A percentile compares a stretch with the other conserved stretches of the same genome.
These are phyloP conservation scores for Achlya flavicornis DNA, from an alignment of 2,888 invertebrate genomes.

Conservation along the genomic window DNA sequence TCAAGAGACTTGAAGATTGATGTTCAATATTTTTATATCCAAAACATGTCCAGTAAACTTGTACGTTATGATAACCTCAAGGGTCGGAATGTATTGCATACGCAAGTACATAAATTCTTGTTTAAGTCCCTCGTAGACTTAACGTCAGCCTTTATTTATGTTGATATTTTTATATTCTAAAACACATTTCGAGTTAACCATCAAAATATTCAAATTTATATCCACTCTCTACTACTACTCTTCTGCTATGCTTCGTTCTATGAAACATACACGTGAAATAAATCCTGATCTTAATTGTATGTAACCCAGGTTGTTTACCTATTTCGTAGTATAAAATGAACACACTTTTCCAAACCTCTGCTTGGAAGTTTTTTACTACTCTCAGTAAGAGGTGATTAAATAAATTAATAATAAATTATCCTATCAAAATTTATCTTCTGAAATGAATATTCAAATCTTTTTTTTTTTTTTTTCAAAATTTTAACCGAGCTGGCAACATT, in stretches of 20 bases:
- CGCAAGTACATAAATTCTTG: not conserved
- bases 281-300: not conserved
- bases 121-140: not conserved
- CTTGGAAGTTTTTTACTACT: too few relatives aligned
- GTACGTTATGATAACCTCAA: constrained; percentile 1
- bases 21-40: not conserved
- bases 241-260: not conserved
- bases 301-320: too few relatives aligned
- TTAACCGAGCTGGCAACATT: too few relatives aligned
- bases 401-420: too few relatives aligned
- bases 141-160: not conserved
- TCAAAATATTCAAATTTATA: not conserved
- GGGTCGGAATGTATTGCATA: not conserved
- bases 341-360: too few relatives aligned
- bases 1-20: not conserved
- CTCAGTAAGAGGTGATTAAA: too few relatives aligned
- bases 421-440: too few relatives aligned
- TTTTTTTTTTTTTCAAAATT: too few relatives aligned
- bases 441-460: not conserved
- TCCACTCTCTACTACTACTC: not conserved
- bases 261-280: not conserved
- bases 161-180: constrained; percentile 3
- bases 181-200: not conserved
- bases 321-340: too few relatives aligned
- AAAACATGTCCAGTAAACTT: constrained; percentile 13